Evolutionary conservation across 2,888 invertebrate genomes (phyloP).

Genomic region (Gymnocheta viridis): DNA sequence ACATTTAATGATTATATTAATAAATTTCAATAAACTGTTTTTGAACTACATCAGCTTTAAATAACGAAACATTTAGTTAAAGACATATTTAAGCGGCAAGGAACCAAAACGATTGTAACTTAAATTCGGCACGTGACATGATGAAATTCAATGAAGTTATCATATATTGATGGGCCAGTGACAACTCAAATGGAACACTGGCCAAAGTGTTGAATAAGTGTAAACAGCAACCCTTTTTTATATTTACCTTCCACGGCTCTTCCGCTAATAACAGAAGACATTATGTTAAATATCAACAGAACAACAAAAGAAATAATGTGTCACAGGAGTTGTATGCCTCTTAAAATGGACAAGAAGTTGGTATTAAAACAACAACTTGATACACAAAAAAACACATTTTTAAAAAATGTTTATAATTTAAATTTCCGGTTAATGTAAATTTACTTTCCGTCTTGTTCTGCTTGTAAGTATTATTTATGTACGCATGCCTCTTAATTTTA

Average conservation of each 20-base stretch:
- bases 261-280: not conserved
- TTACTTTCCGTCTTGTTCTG: not conserved
- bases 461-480: not conserved
- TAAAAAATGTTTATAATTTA: slow-evolving; percentile 26
- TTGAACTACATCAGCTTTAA: not conserved
- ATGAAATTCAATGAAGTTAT: slow-evolving; percentile 60
- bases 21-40: slow-evolving; percentile 53
- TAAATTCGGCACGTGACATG: slow-evolving; percentile 51
- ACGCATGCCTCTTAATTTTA: slow-evolving; percentile 4
- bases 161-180: slow-evolving; percentile 47
- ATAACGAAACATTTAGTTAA: not conserved
- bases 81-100: not conserved
- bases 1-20: slow-evolving; percentile 50
- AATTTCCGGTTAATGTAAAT: slow-evolving; percentile 39
- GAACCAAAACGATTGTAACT: not conserved
- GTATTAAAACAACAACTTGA: no score
- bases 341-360: not conserved
- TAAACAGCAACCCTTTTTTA: not conserved
- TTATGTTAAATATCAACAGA: not conserved
- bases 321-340: slow-evolving; percentile 11
- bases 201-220: not conserved
- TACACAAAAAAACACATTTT: not conserved
- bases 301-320: not conserved
- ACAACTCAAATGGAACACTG: slow-evolving; percentile 15
- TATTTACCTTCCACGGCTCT: not conserved